These are phyloP conservation scores for honey bee (Apis mellifera) DNA, from an alignment of 1,140 invertebrate genomes.

Conservation along the genomic window Amel_HAv3.1 CM009944.2:5114001-5114500, in stretches of 20 bases:
- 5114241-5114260: neutral
- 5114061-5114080: neutral
- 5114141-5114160: no score
- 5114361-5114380: conserved; percentile 96
- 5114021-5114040: neutral
- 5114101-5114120: neutral
- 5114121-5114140: neutral
- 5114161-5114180: neutral
- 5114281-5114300: neutral
- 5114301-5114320: conserved; percentile 23
- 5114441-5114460: conserved; percentile 90
- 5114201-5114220: conserved; percentile 37
- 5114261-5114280: neutral
- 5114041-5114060: neutral
- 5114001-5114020: neutral
- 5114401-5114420: conserved; percentile 93
- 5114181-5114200: neutral
- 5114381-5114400: conserved; percentile 91
- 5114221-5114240: neutral
- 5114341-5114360: conserved; percentile 97
- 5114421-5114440: conserved; percentile 86
- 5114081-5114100: neutral
- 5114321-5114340: conserved; percentile 83
- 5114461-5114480: conserved; percentile 97
- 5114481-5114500: conserved; percentile 96